These are phyloP conservation scores for Xyliphius kryptos DNA, from an alignment of 2,113 vertebrate species.

Conservation along the genomic window DNA sequence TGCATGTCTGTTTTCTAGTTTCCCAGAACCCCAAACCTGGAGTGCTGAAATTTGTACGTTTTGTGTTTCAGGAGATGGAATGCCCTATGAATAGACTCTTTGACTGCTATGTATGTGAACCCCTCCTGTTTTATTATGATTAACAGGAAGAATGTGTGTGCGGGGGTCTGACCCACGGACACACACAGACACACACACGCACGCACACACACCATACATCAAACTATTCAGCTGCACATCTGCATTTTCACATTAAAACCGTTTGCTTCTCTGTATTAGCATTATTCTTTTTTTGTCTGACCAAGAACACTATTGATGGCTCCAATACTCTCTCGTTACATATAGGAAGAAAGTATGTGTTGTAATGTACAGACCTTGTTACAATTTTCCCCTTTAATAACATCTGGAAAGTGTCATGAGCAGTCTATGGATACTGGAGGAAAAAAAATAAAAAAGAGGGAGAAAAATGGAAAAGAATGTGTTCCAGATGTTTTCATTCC, in stretches of 20 bases:
- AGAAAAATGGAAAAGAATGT: slow-evolving; percentile 60
- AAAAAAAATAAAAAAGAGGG: neutral
- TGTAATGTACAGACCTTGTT: neutral
- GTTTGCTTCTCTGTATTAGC: too few species aligned
- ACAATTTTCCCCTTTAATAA: neutral
- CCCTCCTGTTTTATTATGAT: slow-evolving; percentile 48
- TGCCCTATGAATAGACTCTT: slow-evolving; percentile 48
- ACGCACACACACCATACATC: too few species aligned
- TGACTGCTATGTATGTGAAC: slow-evolving; percentile 41
- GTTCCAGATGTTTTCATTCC: slow-evolving; percentile 72
- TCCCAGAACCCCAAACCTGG: slow-evolving; percentile 30
- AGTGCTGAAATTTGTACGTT: too few species aligned
- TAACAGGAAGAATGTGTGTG: slow-evolving; percentile 43
- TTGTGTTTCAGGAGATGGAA: slow-evolving; percentile 31
- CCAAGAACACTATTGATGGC: neutral
- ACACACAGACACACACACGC: neutral
- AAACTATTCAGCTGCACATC: too few species aligned
- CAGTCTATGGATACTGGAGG: slow-evolving; percentile 12
- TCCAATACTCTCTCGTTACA: too few species aligned
- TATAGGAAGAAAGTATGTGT: neutral
- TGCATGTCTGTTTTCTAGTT: slow-evolving; percentile 2
- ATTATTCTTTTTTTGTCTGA: too few species aligned
- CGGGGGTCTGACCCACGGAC: slow-evolving; percentile 17
- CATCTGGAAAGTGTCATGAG: slow-evolving; percentile 11
- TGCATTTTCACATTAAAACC: too few species aligned